Evolutionary conservation across 2,113 vertebrate species (phyloP), one percentile per base, ranked within the genome.

Genomic region (Pica pica): DNA sequence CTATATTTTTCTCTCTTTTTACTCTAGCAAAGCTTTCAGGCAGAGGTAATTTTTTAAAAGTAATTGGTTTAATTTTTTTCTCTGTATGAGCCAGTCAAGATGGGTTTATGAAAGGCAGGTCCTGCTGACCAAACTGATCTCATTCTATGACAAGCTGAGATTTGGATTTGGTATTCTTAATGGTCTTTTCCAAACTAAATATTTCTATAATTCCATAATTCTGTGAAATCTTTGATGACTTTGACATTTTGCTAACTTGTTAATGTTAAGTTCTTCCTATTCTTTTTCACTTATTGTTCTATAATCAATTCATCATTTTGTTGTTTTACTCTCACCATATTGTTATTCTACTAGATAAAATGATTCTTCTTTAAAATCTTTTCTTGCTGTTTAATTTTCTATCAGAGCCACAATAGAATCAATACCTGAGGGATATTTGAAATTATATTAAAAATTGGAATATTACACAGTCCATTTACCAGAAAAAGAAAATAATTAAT

Each of bases 321-420:
- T 41, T 76, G 8, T 56, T 95, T 82, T 87, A 50, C 16, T 89
- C 8, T 74, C 57, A 81, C 18, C 83, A 37, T 55, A 20, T 67
- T 91, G 33, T 74, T 92, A 75, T 93, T 97, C 33, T 31, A 18
- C 16, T 56, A 91, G 87, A 91, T 89, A 89, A 26, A 86, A 94
- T 93, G 93, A 86, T 93, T 73, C 4, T 93, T 67, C 14, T 84
- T 96, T 83, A 92, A 93, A 95, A 68, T 88, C 3, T 84, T 83
- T 71, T 87, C 46, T 96, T 93, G 79, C 7, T 67, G 2, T 67
- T 73, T 83, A 8, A 53, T 71, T 70, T 87, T 46, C 73, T 79
- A 57, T 61, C 42, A 80, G 10, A 22, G 2, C 3, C 14, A 70
- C 23, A 56, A 23, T 17, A 39, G 28, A 94, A 91, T n/a, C 10